Conservation (phyloP, 2,797 vertebrate genomes). For the Hemibagrus guttatus region DNA sequence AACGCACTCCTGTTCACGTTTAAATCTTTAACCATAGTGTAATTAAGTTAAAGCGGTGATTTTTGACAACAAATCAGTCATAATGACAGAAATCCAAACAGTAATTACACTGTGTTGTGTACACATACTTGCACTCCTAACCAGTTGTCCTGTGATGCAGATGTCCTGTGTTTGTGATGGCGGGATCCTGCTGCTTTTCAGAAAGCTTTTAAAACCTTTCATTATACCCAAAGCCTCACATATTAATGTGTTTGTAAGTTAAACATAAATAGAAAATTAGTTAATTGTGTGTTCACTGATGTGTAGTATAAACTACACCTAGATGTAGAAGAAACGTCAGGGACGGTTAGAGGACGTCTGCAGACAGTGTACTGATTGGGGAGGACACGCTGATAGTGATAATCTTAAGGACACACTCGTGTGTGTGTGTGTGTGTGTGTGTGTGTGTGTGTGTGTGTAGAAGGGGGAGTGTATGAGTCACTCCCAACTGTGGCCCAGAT, state of each 20-base stretch:
- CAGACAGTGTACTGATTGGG: constrained; percentile 39
- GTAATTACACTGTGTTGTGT: neutral
- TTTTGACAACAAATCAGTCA: constrained; percentile 1
- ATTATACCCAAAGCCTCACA: neutral
- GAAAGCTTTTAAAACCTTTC: neutral
- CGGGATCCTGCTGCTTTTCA: neutral
- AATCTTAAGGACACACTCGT: constrained; percentile 59
- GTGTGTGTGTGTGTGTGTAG: neutral
- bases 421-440: constrained; percentile 3
- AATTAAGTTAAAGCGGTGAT: constrained; percentile 8
- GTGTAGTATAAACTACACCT: neutral
- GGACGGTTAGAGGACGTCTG: constrained; percentile 48
- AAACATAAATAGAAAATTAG: neutral
- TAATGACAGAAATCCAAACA: neutral
- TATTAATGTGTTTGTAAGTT: neutral
- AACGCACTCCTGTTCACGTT: neutral
- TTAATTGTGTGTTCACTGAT: neutral
- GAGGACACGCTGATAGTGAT: constrained; percentile 63
- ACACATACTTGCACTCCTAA: neutral
- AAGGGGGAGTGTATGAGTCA: constrained; percentile 16
- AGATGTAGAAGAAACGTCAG: neutral
- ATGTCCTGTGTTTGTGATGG: too few species aligned
- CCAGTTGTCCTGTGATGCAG: neutral
- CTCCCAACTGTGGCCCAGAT: constrained; percentile 59
- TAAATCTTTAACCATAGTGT: neutral